phyloP scores from a whole-genome alignment of 2,113 vertebrate genomes.

The Menidia beryllina region DNA sequence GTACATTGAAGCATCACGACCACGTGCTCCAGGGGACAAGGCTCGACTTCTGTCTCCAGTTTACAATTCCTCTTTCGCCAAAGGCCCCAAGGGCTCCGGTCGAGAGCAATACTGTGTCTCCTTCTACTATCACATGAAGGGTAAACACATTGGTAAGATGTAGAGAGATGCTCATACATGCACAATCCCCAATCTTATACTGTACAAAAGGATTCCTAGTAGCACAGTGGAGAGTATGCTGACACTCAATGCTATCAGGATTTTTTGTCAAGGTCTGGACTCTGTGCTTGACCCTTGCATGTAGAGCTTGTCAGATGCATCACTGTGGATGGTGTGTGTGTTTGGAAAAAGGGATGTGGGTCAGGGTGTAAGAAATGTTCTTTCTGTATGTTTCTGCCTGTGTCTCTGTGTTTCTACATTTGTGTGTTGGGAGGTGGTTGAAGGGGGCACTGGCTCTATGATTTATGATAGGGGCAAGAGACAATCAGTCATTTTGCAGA shows the following conservation, averaged over 20 bases:
- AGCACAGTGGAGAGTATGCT: neutral
- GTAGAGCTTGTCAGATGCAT: constrained; percentile 40
- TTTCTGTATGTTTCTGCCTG: constrained; percentile 38
- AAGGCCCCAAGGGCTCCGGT: constrained; percentile 81
- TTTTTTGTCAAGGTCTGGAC: constrained; percentile 45
- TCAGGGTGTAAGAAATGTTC: constrained; percentile 37
- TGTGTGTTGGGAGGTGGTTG: constrained; percentile 50
- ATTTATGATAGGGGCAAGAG: constrained; percentile 70
- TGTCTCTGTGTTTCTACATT: constrained; percentile 8
- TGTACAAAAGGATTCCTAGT: constrained; percentile 3
- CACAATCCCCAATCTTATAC: neutral
- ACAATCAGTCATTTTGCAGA: constrained; percentile 75
- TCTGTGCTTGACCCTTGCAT: constrained; percentile 33
- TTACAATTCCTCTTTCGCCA: constrained; percentile 89
- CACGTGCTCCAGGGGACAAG: constrained; percentile 89
- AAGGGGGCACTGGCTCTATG: constrained; percentile 69
- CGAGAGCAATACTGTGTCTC: constrained; percentile 95
- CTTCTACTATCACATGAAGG: constrained; percentile 99
- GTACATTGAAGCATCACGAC: constrained; percentile 95
- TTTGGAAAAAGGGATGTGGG: neutral
- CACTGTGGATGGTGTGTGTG: constrained; percentile 1
- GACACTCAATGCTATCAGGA: neutral
- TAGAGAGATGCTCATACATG: constrained; percentile 5
- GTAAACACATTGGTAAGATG: constrained; percentile 96
- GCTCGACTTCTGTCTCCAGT: constrained; percentile 93